A percentile compares a stretch with the other conserved stretches of the same genome.
Conservation (phyloP, 2,888 invertebrate species). For the Cephus pulcher region DNA sequence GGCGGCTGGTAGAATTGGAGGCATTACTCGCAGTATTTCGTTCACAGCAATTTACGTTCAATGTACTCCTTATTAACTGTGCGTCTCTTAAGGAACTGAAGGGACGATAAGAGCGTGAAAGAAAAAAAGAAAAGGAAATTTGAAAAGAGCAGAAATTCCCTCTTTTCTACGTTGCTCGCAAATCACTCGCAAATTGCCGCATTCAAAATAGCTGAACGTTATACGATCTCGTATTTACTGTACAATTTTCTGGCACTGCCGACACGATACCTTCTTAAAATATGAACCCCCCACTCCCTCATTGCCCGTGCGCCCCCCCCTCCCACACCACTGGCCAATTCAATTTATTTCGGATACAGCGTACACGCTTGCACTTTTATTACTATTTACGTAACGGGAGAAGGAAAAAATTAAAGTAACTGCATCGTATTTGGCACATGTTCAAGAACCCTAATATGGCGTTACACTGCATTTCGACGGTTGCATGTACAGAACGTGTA, state of each 20-base stretch:
- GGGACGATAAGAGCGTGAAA: neutral
- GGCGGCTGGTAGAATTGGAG: neutral
- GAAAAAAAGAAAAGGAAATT: neutral
- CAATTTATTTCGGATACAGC: constrained; percentile 43
- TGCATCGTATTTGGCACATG: constrained; percentile 46
- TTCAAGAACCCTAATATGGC: constrained; percentile 44
- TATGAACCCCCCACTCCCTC: neutral
- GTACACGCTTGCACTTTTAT: constrained; percentile 37
- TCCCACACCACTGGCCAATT: constrained; percentile 32
- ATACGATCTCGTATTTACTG: neutral
- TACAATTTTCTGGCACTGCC: constrained; percentile 1
- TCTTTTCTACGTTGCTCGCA: neutral
- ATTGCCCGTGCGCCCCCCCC: neutral
- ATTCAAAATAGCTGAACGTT: neutral
- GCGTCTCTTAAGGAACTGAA: neutral
- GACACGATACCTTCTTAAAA: neutral
- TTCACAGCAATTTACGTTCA: neutral
- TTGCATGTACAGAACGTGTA: neutral
- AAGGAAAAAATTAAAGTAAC: constrained; percentile 37
- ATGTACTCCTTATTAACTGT: neutral
- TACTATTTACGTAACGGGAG: constrained; percentile 37
- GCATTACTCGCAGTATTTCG: neutral
- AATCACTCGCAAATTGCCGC: neutral
- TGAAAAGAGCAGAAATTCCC: neutral
- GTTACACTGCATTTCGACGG: neutral